phyloP scores from a whole-genome alignment of 2,113 vertebrate species.

The Pteropus alecto region DNA sequence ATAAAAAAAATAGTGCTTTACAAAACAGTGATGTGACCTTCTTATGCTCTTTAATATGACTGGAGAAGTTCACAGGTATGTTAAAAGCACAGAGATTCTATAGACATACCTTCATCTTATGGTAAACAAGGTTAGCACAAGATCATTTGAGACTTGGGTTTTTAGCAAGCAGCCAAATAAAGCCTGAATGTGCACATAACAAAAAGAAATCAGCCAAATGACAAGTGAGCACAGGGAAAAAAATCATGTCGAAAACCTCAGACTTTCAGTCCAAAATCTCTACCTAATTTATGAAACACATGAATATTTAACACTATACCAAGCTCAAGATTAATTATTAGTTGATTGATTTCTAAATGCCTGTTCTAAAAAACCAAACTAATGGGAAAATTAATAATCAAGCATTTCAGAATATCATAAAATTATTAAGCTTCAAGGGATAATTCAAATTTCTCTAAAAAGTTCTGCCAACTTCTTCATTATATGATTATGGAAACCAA shows the following conservation, averaged over 20 bases:
- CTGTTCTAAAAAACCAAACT: constrained; percentile 25
- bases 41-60: neutral
- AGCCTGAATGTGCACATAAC: neutral
- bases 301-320: constrained; percentile 59
- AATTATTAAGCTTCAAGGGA: neutral
- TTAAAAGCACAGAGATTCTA: neutral
- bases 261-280: neutral
- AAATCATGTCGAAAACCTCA: neutral
- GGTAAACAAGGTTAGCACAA: neutral
- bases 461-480: neutral
- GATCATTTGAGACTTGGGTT: neutral
- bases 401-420: constrained; percentile 31
- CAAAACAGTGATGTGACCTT: neutral
- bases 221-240: neutral
- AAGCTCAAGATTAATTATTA: constrained; percentile 57
- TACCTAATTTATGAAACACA: constrained; percentile 44
- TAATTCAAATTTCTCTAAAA: neutral
- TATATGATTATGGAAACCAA: neutral
- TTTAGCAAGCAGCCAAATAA: neutral
- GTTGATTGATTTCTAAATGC: constrained; percentile 39
- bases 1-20: neutral
- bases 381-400: constrained; percentile 61
- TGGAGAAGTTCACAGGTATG: neutral
- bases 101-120: neutral
- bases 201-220: neutral